Evolutionary conservation across 1,140 invertebrate genomes (phyloP).

Genomic region (Eurosta solidaginis): DNA sequence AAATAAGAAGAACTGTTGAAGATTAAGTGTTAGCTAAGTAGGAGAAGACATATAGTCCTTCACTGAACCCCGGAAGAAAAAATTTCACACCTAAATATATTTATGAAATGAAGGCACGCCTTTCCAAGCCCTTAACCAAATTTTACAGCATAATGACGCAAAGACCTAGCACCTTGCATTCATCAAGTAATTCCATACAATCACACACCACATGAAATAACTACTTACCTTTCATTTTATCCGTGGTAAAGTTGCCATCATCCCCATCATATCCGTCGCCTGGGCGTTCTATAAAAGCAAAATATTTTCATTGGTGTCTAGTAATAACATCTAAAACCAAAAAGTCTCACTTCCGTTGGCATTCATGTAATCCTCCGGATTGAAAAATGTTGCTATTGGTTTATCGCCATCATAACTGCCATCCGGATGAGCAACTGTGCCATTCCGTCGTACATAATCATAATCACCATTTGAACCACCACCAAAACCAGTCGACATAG

Average conservation of each 20-base stretch:
- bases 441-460: slow-evolving; percentile 52
- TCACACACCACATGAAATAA: background rate
- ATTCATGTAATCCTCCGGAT: slow-evolving; percentile 54
- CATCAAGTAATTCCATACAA: background rate
- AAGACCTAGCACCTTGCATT: too few species aligned
- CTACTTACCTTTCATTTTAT: slow-evolving; percentile 51
- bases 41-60: too few species aligned
- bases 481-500: slow-evolving; percentile 1
- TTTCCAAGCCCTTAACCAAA: too few species aligned
- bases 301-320: background rate
- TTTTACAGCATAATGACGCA: too few species aligned
- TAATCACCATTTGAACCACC: slow-evolving; percentile 38
- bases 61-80: too few species aligned
- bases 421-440: slow-evolving; percentile 38
- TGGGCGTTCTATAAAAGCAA: slow-evolving; percentile 29
- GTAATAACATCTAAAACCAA: background rate
- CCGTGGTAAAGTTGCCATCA: slow-evolving; percentile 41
- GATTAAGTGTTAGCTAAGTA: too few species aligned
- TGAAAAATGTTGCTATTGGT: slow-evolving; percentile 56
- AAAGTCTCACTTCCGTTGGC: slow-evolving; percentile 34
- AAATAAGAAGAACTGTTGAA: too few species aligned
- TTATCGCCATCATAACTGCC: slow-evolving; percentile 52
- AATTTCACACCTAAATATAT: too few species aligned
- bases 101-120: too few species aligned
- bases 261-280: slow-evolving; percentile 36